Evolutionary conservation across 2,797 vertebrate species (phyloP), one percentile per base, ranked within the genome.

Genomic region (Hemibagrus guttatus): DNA sequence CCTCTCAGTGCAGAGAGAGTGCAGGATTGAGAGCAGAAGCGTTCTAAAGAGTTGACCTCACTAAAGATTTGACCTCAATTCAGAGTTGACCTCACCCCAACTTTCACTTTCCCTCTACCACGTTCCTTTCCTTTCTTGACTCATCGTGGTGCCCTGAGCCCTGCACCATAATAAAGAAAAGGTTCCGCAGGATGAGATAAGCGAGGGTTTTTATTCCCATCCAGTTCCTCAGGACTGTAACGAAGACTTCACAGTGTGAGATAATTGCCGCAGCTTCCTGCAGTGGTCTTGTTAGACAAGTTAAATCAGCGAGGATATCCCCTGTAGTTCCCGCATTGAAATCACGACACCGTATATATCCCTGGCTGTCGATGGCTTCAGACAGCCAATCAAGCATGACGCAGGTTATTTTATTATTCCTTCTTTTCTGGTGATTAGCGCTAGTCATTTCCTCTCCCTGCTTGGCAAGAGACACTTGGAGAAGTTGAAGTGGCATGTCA

Each of bases 321-420:
- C 79, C 79, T n/a, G 69, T 66, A 66, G 71, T 64, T 71, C 58
- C 58, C 16, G 13, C 66, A 84, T 31, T 16, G 46, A 83, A 82
- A 86, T 87, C 83, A 74, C 76, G 35, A 66, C 69, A 74, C 21
- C 35, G 28, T 66, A 64, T 66, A 64, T 64, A 82, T 64, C 66
- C 58, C 68, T 26, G 42, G 21, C 80, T 69, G 42, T 74, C 28
- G 59, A 56, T 66, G 85, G 28, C 80, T 66, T 61, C 61, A 81
- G 86, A 83, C 42, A 78, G 52, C 86, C 49, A 83, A 83, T 86
- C 80, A 83, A 83, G 85, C 61, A n/a, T 42, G 59, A 66, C 28
- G 3, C 69, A 54, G 56, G 58, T n/a, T 52, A 12, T 54, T 72
- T 79, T 21, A n/a, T 35, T 35, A 1, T 9, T 63, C 63, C 63